Base-by-base conservation (phyloP, 2,113 vertebrate species). In the Alethe diademata region DNA sequence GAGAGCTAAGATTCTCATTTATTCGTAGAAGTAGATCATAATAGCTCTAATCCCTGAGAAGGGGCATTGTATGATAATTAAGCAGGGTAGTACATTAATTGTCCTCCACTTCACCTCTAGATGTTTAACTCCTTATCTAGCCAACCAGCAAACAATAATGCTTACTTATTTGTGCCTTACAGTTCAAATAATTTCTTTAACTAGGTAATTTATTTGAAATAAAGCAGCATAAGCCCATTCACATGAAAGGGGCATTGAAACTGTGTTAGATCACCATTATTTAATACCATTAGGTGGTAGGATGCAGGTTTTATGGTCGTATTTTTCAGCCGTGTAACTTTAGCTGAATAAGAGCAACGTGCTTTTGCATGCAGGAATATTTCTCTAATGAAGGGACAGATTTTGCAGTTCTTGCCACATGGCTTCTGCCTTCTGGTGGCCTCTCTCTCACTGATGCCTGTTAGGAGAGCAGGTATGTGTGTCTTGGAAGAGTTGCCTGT, bases 71-170 rank as follows among this genome's bases (percentile, higher is more conserved):
- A 76, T 97, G 95, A 93, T 97, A 97, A 97, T 96, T 92, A 96
- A 97, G 83, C 80, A 94, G 96, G 74, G 80, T 92, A 74, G 80
- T 81, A 95, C 67, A 72, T 96, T 97, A 97, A 97, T 97, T 96
- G 97, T 97, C 96, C 96, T 97, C 96, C 94, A 96, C 96, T 96
- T 98, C 97, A 97, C 97, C 96, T 98, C 96, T 96, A 97, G 97
- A 96, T 98, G 66, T 92, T 97, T 95, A 96, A 97, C 95, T 96
- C 93, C 90, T 94, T 97, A 93, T 98, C 96, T 98, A 97, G 96
- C 94, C 95, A 96, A 95, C 93, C 92, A 96, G 95, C 85, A 96
- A 98, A 96, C 65, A 97, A 57, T 95, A 93, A 90, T 90, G 28
- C 78, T 96, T 40, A 8, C 75, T 97, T 97, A 95, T 96, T 97